Base-by-base conservation (phyloP, 2,888 invertebrate genomes). In the Drosophila anceps region DNA sequence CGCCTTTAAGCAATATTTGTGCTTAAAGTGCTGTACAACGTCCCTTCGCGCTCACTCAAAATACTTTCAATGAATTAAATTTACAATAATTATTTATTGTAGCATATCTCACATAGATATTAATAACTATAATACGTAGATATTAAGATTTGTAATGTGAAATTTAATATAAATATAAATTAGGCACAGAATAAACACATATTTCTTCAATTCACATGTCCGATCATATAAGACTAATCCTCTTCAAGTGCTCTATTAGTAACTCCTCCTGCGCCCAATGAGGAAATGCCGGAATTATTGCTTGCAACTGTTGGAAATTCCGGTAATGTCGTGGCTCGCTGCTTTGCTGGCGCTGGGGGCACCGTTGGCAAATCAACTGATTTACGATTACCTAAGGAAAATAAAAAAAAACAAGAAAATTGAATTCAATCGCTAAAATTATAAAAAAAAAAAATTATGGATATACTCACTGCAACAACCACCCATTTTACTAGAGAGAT, bases 331-430 rank as follows among this genome's bases (percentile, higher is more conserved):
- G 82, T 63, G 0, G 69, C 60, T 13, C 73, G 54, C 39, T 78
- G 76, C 31, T 76, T 90, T 1, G 71, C 72, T 15, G 79, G 74
- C 27, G 90, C 85, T n/a, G 88, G 74, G 0, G 88, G 88, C 58
- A 90, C 88, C 27, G 84, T 51, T 41, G 90, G 87, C 63, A 90
- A 76, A 62, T 90, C 91, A 0, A 90, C 87, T 2, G 89, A 90
- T 51, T 90, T 90, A 61, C 90, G 82, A n/a, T 79, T 67, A 73
- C 90, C 89, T 85, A n/a, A 29, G 53, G 46, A 18, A 63, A 39
- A 63, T 31, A 7, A 63, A 15, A 67, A 37, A 59, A 0, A 37
- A n/a, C n/a, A 15, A 29, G 2, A 20, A 24, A 33, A 8, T 24
- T 9, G 4, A 15, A 20, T 35, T 35, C 3, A 24, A 35, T 33